These are phyloP conservation scores for Heliothis peltigera DNA, from an alignment of 2,888 invertebrate genomes.

Conservation along the genomic window DNA sequence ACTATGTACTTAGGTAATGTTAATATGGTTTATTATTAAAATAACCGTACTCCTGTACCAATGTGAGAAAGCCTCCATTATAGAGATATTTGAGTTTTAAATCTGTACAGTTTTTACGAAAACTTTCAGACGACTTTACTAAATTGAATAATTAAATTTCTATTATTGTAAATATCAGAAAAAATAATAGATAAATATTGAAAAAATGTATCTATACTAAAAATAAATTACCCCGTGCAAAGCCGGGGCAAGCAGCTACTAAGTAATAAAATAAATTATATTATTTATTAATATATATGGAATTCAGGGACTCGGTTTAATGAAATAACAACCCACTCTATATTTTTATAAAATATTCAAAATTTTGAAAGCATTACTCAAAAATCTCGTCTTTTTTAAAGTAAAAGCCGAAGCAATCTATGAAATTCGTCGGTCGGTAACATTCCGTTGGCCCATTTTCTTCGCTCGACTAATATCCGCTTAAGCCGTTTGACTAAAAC, in stretches of 20 bases:
- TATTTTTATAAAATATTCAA: conserved; percentile 57
- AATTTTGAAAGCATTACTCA: conserved; percentile 57
- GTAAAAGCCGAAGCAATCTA: conserved; percentile 44
- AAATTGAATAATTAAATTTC: too few species aligned
- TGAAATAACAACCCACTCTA: conserved; percentile 18
- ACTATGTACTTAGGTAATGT: not conserved
- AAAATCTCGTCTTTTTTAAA: conserved; percentile 62
- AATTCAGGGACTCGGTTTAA: not conserved
- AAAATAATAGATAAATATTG: too few species aligned
- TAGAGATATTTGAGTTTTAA: too few species aligned
- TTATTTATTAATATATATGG: not conserved
- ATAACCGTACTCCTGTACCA: too few species aligned
- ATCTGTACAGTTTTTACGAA: too few species aligned
- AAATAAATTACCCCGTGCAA: too few species aligned
- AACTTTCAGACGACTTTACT: too few species aligned
- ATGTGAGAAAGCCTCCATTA: too few species aligned
- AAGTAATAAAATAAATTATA: too few species aligned
- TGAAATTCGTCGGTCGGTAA: conserved; percentile 37
- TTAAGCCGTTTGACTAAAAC: conserved; percentile 53
- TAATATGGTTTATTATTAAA: not conserved
- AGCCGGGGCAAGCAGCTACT: too few species aligned
- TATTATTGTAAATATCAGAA: too few species aligned
- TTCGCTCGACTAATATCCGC: conserved; percentile 52
- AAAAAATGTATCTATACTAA: too few species aligned
- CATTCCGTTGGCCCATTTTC: conserved; percentile 39